phyloP scores from a whole-genome alignment of 2,797 vertebrate genomes.

The Pseudomugil tenellus region DNA sequence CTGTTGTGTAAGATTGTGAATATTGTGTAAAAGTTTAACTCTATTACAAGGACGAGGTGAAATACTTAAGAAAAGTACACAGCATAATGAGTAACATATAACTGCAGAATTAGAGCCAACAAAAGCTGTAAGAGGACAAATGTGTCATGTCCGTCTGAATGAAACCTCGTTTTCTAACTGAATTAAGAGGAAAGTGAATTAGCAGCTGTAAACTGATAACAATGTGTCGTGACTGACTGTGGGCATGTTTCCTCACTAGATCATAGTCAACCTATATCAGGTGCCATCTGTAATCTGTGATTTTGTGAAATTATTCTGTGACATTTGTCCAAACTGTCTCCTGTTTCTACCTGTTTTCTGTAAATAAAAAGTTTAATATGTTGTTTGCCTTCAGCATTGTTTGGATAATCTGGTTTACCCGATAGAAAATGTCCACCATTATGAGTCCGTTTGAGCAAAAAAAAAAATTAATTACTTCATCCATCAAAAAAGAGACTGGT shows the following conservation, averaged over 20 bases:
- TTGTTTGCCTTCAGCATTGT: slow-evolving; percentile 1
- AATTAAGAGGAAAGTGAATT: slow-evolving; percentile 16
- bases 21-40: slow-evolving; percentile 24
- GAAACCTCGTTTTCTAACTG: slow-evolving; percentile 12
- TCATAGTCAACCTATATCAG: slow-evolving; percentile 15
- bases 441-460: not conserved
- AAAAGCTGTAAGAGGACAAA: slow-evolving; percentile 22
- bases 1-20: slow-evolving; percentile 39
- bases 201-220: slow-evolving; percentile 12
- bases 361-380: slow-evolving; percentile 45
- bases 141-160: slow-evolving; percentile 2
- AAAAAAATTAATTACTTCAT: not conserved
- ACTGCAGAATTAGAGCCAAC: not conserved
- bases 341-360: slow-evolving; percentile 30
- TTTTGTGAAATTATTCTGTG: slow-evolving; percentile 50
- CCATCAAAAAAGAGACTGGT: not conserved
- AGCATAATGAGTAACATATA: slow-evolving; percentile 2
- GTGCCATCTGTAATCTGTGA: slow-evolving; percentile 35
- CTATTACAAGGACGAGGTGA: not conserved
- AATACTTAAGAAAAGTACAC: slow-evolving; percentile 4
- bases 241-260: slow-evolving; percentile 9
- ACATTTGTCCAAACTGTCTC: slow-evolving; percentile 6
- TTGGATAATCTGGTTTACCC: not conserved
- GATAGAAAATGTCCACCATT: not conserved
- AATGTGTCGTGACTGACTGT: not conserved